phyloP scores from a whole-genome alignment of 2,113 vertebrate species.

The Labeo rohita region DNA sequence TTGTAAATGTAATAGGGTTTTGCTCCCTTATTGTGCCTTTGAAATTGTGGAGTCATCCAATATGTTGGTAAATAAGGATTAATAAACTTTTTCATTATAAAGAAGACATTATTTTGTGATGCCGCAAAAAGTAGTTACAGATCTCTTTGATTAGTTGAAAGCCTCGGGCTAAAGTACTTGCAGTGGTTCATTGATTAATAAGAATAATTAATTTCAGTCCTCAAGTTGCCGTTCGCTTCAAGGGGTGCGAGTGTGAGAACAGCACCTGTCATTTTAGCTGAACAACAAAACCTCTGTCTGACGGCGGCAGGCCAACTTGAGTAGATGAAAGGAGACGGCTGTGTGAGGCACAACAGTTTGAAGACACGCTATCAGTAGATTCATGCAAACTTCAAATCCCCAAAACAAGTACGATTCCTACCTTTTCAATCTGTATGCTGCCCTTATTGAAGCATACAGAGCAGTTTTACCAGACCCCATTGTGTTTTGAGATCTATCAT shows the following conservation, averaged over 20 bases:
- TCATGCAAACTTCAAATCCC: background rate
- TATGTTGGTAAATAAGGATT: constrained; percentile 21
- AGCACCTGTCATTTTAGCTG: constrained; percentile 21
- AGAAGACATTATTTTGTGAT: constrained; percentile 4
- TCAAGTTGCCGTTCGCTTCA: constrained; percentile 32
- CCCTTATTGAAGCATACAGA: background rate
- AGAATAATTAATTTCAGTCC: constrained; percentile 39
- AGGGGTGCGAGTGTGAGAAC: constrained; percentile 5
- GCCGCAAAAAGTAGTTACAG: background rate
- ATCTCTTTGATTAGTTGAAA: constrained; percentile 16
- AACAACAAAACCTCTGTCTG: constrained; percentile 26
- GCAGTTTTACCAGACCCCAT: background rate
- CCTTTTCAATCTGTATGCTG: background rate
- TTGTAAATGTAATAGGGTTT: background rate
- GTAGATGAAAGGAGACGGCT: background rate
- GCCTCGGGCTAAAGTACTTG: constrained; percentile 1
- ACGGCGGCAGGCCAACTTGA: constrained; percentile 16
- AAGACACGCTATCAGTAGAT: constrained; percentile 24
- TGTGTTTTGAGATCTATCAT: background rate
- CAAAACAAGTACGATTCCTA: background rate
- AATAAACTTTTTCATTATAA: constrained; percentile 15
- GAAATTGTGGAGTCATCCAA: background rate
- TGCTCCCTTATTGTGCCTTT: background rate
- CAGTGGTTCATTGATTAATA: constrained; percentile 42
- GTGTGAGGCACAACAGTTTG: background rate